Evolutionary conservation across 2,888 invertebrate genomes (phyloP), one percentile per base, ranked within the genome.

Genomic region (Eudemis profundana): DNA sequence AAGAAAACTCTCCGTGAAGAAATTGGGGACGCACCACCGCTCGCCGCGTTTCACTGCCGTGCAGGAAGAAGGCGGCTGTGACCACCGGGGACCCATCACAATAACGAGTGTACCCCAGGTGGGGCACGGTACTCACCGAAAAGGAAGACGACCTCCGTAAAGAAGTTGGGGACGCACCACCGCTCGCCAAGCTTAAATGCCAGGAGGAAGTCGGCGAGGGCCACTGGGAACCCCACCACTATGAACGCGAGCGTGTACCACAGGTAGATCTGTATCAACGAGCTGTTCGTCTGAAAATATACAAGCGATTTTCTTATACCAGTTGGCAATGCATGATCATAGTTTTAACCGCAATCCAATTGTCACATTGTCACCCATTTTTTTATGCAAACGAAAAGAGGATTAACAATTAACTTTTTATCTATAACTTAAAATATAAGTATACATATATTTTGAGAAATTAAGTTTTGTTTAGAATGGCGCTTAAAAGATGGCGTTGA

Each of bases 71-170:
- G 10, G 87, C 85, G 3, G 77, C 42, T 4, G 89, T 77, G 2
- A 80, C 72, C 15, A 86, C 75, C 12, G 83, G 65, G 8, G 89
- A 75, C 85, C 84, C 69, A 87, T 70, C 38, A 86, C 73, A 0
- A 90, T 78, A 69, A 83, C 89, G 80, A 2, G 85, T 78, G 68
- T 83, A 87, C 82, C 85, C 86, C 38, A 89, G 65, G 74, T 89
- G 90, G 0, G 7, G 19, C 38, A 3, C 8, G 8, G 3, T 5
- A 33, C 78, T 76, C 69, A 89, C 89, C 86, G 67, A 89, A 89
- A 23, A 87, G 73, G 63, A 86, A 89, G 0, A 73, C 61, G 1
- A 86, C 81, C 69, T 90, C 89, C 0, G 82, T 77, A 4, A 82
- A 47, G 53, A 89, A 85, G 12, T 72, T 68, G n/a, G 75, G 17